Conservation (phyloP, 2,797 vertebrate genomes). For the Bradypodion pumilum region DNA sequence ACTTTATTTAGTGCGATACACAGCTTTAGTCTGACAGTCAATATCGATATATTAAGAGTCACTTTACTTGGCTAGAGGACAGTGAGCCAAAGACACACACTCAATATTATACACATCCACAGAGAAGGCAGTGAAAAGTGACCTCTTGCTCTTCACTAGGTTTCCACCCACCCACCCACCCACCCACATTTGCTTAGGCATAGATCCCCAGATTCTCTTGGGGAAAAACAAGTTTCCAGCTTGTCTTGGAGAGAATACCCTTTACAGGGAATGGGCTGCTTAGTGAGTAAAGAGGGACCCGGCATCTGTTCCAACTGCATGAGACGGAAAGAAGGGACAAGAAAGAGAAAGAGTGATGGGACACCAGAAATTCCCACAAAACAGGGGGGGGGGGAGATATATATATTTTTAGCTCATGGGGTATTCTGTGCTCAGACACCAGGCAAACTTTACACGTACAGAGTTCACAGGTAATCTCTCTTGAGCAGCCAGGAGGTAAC, state of each 20-base stretch:
- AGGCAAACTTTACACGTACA: neutral
- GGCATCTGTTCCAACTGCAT: conserved; percentile 56
- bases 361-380: conserved; percentile 63
- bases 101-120: conserved; percentile 86
- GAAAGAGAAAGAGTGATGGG: conserved; percentile 44
- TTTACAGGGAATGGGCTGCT: conserved; percentile 44
- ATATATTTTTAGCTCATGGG: neutral
- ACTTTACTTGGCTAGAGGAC: conserved; percentile 88
- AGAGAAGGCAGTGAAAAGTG: conserved; percentile 82
- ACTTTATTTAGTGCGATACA: conserved; percentile 89
- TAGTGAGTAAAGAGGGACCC: conserved; percentile 52
- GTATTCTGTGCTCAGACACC: neutral
- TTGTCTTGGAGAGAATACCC: too few species aligned
- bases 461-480: neutral
- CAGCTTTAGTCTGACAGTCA: conserved; percentile 88
- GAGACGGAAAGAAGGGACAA: conserved; percentile 20
- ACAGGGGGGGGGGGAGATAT: conserved; percentile 50
- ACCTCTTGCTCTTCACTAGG: conserved; percentile 60
- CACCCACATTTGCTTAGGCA: neutral
- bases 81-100: conserved; percentile 87
- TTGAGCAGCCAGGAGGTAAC: neutral
- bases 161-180: conserved; percentile 63
- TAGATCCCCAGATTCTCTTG: neutral
- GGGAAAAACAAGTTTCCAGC: conserved; percentile 27
- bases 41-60: conserved; percentile 90